A percentile compares a stretch with the other conserved stretches of the same genome.
Conservation (phyloP, 2,113 vertebrate genomes). For the human (Homo sapiens) region GRCh38 chr11:64140001-64140500, state of each 20-base stretch:
- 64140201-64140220: not conserved
- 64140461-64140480: too few species aligned
- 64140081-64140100: not conserved
- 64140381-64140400: not conserved
- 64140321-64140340: not conserved
- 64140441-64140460: not conserved
- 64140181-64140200: not conserved
- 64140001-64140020: rapidly evolving
- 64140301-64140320: rapidly evolving
- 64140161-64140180: not conserved
- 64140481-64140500: not conserved
- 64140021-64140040: not conserved
- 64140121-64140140: not conserved
- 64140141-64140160: not conserved
- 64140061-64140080: not conserved
- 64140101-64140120: not conserved
- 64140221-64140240: not conserved
- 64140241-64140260: not conserved
- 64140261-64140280: not conserved
- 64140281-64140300: rapidly evolving
- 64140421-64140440: not conserved
- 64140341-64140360: not conserved
- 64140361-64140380: not conserved
- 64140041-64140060: not conserved
- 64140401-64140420: not conserved